These are phyloP conservation scores for Microctenopoma stevenorrisi DNA, from an alignment of 2,797 vertebrate species.

Conservation along the genomic window DNA sequence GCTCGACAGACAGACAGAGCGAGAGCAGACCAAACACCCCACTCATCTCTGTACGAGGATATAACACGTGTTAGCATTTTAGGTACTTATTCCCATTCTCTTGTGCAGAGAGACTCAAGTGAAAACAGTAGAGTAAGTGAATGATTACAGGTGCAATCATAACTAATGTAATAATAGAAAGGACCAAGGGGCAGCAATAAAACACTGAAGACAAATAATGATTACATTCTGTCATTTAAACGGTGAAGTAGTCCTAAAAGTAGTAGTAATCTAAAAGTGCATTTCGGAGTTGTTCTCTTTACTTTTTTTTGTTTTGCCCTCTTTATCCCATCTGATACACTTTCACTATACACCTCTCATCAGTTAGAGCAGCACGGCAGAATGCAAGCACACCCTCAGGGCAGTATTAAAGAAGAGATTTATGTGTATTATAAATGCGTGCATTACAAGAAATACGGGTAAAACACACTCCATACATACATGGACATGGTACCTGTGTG, in stretches of 20 bases:
- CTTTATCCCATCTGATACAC: neutral
- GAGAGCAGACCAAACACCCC: slow-evolving; percentile 72
- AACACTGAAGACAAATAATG: slow-evolving; percentile 40
- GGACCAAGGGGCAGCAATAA: slow-evolving; percentile 27
- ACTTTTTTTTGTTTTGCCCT: neutral
- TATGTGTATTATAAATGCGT: slow-evolving; percentile 44
- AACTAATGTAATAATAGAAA: slow-evolving; percentile 60
- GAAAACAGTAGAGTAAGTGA: slow-evolving; percentile 67
- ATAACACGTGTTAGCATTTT: slow-evolving; percentile 70
- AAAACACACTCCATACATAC: slow-evolving; percentile 39
- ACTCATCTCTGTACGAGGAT: slow-evolving; percentile 63
- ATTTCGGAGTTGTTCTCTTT: neutral
- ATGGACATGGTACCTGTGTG: slow-evolving; percentile 80
- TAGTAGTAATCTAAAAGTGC: neutral
- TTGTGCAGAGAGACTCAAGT: slow-evolving; percentile 31
- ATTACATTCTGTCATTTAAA: slow-evolving; percentile 42
- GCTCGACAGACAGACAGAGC: slow-evolving; percentile 66
- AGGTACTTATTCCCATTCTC: slow-evolving; percentile 55
- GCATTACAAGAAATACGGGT: slow-evolving; percentile 25
- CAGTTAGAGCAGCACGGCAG: slow-evolving; percentile 30
- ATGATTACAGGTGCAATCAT: slow-evolving; percentile 64
- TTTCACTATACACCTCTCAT: slow-evolving; percentile 19
- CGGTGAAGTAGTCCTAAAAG: slow-evolving; percentile 14
- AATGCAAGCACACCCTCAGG: slow-evolving; percentile 32
- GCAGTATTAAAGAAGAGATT: slow-evolving; percentile 71